A percentile compares a stretch with the other conserved stretches of the same genome.
Evolutionary conservation across 2,888 invertebrate genomes (phyloP).

Genomic region (Apodemia zela): DNA sequence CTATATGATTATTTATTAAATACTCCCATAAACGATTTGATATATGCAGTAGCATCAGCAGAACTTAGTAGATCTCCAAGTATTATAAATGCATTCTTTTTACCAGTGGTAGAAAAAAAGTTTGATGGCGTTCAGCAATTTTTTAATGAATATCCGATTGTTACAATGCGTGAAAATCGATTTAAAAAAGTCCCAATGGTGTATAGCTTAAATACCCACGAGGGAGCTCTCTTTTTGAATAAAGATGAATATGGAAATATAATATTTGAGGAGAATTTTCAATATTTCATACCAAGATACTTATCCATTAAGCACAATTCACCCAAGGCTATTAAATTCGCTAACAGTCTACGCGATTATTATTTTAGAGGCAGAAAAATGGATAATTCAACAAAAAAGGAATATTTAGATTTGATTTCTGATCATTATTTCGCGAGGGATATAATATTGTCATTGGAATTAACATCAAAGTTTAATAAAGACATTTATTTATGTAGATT

Average conservation of each 20-base stretch:
- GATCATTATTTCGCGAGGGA: constrained; percentile 55
- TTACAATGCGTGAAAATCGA: constrained; percentile 41
- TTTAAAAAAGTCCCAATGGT: constrained; percentile 52
- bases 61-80: constrained; percentile 44
- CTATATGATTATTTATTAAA: constrained; percentile 48
- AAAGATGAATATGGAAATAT: constrained; percentile 44
- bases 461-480: constrained; percentile 38
- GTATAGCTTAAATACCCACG: constrained; percentile 47
- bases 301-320: constrained; percentile 38
- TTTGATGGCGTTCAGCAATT: constrained; percentile 50
- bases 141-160: constrained; percentile 49
- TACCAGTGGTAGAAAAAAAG: constrained; percentile 56
- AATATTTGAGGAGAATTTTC: constrained; percentile 46
- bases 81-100: constrained; percentile 45
- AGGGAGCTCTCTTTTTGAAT: constrained; percentile 53
- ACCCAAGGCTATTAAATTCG: constrained; percentile 35
- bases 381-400: constrained; percentile 34
- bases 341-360: constrained; percentile 40
- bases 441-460: constrained; percentile 44
- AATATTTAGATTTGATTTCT: constrained; percentile 49
- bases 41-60: constrained; percentile 43
- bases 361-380: constrained; percentile 48
- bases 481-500: constrained; percentile 51
- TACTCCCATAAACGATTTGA: constrained; percentile 49
- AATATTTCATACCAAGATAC: constrained; percentile 50